A percentile compares a stretch with the other conserved stretches of the same genome.
These are phyloP conservation scores for Brachionus rubens DNA, from an alignment of 1,140 invertebrate genomes.

Conservation along the genomic window DNA sequence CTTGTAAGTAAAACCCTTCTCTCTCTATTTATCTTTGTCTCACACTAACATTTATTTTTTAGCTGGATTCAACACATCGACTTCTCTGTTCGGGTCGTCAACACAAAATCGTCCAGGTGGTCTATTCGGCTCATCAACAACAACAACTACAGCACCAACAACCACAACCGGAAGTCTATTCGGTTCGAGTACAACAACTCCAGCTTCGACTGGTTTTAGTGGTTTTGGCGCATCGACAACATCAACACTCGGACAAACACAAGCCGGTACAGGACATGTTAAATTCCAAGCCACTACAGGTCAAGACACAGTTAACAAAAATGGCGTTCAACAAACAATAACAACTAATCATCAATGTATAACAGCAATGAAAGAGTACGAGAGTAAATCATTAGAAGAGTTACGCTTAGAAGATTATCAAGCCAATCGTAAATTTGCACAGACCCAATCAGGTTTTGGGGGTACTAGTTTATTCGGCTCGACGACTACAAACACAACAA, in stretches of 20 bases:
- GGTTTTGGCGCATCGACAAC: conserved; percentile 50
- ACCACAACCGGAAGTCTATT: not conserved
- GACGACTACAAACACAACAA: conserved; percentile 42
- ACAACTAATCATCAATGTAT: conserved; percentile 90
- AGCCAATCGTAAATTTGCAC: conserved; percentile 75
- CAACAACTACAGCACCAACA: conserved; percentile 49
- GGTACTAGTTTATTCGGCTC: too few relatives aligned
- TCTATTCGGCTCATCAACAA: conserved; percentile 38
- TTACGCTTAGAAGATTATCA: conserved; percentile 86
- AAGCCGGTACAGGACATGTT: conserved; percentile 63
- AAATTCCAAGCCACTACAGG: conserved; percentile 83
- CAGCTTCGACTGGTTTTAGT: conserved; percentile 47
- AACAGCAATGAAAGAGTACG: conserved; percentile 95
- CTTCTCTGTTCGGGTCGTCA: not conserved
- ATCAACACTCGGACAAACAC: not conserved
- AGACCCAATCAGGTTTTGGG: too few relatives aligned
- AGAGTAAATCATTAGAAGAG: conserved; percentile 81
- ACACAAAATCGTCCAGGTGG: not conserved
- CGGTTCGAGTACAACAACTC: conserved; percentile 45
- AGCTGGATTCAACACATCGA: conserved; percentile 17
- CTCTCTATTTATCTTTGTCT: not conserved
- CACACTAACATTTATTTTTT: not conserved
- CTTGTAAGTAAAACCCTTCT: not conserved
- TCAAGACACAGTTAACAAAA: conserved; percentile 81
- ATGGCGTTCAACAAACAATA: conserved; percentile 74